Percentiles rank a stretch among this genome's conserved stretches.
phyloP scores from a whole-genome alignment of 2,797 vertebrate genomes.

The Parauchenoglanis ngamensis region DNA sequence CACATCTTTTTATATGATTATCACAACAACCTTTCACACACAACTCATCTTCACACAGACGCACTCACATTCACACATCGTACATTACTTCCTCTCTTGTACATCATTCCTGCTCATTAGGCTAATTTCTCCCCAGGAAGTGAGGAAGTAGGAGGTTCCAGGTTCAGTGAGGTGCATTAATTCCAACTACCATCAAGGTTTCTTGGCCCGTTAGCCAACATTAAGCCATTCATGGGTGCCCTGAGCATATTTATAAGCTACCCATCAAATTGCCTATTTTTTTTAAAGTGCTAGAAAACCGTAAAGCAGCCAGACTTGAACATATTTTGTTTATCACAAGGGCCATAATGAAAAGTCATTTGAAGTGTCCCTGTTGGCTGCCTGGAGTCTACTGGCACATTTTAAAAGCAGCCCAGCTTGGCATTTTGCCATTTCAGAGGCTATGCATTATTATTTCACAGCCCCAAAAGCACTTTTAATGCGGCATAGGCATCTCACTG shows the following conservation, averaged over 20 bases:
- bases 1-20: neutral
- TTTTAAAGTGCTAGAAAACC: neutral
- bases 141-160: neutral
- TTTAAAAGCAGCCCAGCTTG: constrained; percentile 10
- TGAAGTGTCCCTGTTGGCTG: constrained; percentile 9
- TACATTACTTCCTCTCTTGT: constrained; percentile 9
- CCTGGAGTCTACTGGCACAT: constrained; percentile 4
- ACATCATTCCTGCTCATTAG: constrained; percentile 34
- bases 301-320: neutral
- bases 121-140: constrained; percentile 15
- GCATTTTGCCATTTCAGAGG: neutral
- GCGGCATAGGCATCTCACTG: constrained; percentile 1
- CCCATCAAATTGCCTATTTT: neutral
- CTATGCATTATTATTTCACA: constrained; percentile 19
- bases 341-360: constrained; percentile 17
- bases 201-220: constrained; percentile 20
- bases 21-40: neutral
- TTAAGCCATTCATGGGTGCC: neutral
- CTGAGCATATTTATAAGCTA: constrained; percentile 20
- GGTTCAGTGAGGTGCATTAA: constrained; percentile 1
- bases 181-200: constrained; percentile 6
- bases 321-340: constrained; percentile 27
- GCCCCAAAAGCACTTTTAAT: constrained; percentile 3
- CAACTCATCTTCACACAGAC: neutral
- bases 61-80: neutral